These are phyloP conservation scores for Eulemur mongoz DNA, from an alignment of 2,797 vertebrate genomes.

Conservation along the genomic window DNA sequence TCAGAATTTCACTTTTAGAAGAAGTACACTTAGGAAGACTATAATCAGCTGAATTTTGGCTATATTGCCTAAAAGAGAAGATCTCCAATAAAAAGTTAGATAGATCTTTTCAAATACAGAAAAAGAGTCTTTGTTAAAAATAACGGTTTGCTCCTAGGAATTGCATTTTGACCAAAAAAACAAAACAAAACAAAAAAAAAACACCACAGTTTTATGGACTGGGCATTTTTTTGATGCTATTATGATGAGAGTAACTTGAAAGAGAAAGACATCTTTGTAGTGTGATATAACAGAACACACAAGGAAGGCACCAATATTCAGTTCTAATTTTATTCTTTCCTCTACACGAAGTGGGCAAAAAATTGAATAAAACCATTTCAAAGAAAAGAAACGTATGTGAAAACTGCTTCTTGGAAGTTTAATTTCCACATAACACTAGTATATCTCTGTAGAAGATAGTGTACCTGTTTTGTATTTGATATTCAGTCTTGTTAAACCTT, in stretches of 20 bases:
- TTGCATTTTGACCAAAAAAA: neutral
- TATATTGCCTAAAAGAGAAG: neutral
- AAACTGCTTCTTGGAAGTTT: neutral
- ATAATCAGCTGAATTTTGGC: neutral
- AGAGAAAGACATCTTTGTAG: neutral
- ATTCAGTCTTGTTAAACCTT: neutral
- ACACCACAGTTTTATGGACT: neutral
- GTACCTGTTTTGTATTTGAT: neutral
- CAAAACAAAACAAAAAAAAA: neutral
- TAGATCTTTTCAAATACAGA: neutral
- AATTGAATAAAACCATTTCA: neutral
- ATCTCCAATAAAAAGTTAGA: neutral
- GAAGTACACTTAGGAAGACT: neutral
- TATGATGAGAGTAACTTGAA: neutral
- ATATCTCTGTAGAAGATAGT: neutral
- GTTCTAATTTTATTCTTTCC: neutral
- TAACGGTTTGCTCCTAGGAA: neutral
- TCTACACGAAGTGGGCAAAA: neutral
- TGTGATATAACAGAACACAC: neutral
- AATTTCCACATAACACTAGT: neutral
- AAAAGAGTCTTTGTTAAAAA: neutral
- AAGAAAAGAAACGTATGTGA: neutral
- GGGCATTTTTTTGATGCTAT: neutral
- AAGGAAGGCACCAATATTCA: neutral
- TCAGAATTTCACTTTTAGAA: neutral